Percentiles rank a stretch among this genome's conserved stretches.
Conservation (phyloP, 2,797 vertebrate species). For the Sparidentex hasta region DNA sequence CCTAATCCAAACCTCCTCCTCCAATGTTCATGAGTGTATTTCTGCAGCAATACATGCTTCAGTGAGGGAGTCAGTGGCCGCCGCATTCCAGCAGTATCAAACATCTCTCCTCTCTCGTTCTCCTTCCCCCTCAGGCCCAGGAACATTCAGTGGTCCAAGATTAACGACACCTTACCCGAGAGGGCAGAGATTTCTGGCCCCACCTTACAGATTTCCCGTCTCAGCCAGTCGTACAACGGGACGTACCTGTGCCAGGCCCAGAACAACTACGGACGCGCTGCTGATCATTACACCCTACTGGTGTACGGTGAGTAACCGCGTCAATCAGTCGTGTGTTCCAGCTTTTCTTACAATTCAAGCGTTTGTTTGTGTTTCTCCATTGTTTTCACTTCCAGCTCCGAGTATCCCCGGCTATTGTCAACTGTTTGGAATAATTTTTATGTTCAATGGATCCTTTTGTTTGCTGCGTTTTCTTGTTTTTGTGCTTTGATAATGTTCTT, state of each 20-base stretch:
- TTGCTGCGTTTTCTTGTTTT: conserved; percentile 11
- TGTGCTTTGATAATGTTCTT: conserved; percentile 44
- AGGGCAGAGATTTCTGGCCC: conserved; percentile 89
- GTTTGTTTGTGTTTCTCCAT: conserved; percentile 15
- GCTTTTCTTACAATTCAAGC: conserved; percentile 12
- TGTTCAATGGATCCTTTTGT: conserved; percentile 22
- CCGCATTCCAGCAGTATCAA: not conserved
- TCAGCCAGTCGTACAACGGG: conserved; percentile 92
- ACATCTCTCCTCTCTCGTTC: not conserved
- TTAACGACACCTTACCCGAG: conserved; percentile 92
- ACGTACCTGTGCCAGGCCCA: conserved; percentile 93
- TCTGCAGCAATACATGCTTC: no score
- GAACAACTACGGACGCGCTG: conserved; percentile 92
- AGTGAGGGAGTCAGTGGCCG: no score
- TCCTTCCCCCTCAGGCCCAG: conserved; percentile 82
- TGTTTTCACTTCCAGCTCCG: conserved; percentile 21
- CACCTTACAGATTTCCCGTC: conserved; percentile 88
- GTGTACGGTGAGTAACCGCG: conserved; percentile 90
- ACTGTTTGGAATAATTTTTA: conserved; percentile 31
- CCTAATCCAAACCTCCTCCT: no score
- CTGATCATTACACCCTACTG: conserved; percentile 92
- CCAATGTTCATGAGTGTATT: no score
- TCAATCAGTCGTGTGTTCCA: not conserved
- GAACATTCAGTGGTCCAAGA: conserved; percentile 91
- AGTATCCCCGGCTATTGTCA: not conserved